These are phyloP conservation scores for Sebastes steindachneri DNA, from an alignment of 2,797 vertebrate species.

Conservation along the genomic window DNA sequence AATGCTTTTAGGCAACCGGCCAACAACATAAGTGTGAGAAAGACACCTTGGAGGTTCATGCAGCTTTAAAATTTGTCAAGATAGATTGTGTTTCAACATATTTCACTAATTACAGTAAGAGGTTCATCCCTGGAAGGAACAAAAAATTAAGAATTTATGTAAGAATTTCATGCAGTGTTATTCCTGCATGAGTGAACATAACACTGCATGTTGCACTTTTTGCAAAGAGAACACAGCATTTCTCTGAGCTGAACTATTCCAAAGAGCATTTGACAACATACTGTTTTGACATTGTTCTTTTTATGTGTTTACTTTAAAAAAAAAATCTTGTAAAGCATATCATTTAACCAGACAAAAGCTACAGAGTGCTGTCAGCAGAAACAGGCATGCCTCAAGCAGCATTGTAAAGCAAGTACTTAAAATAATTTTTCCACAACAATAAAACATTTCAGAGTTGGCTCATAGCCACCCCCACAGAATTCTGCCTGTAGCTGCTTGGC, in stretches of 20 bases:
- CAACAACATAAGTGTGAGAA: background rate
- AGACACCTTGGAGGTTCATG: background rate
- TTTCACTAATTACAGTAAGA: background rate
- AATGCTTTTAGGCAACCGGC: background rate
- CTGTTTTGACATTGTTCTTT: conserved; percentile 59
- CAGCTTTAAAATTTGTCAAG: background rate
- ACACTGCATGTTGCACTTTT: background rate
- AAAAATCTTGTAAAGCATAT: conserved; percentile 54
- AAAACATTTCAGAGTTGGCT: conserved; percentile 70
- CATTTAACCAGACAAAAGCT: conserved; percentile 66
- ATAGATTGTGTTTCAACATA: background rate
- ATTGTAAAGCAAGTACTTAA: conserved; percentile 74
- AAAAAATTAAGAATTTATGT: background rate
- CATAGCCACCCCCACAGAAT: conserved; percentile 51
- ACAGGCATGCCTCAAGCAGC: conserved; percentile 66
- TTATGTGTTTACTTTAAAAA: conserved; percentile 57
- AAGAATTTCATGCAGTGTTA: background rate
- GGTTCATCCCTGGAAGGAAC: background rate
- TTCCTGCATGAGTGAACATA: background rate
- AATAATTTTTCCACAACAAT: conserved; percentile 74
- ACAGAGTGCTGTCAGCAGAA: conserved; percentile 65
- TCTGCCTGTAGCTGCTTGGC: conserved; percentile 56
- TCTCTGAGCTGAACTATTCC: conserved; percentile 3
- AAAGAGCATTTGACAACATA: conserved; percentile 43
- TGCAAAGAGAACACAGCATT: background rate